These are phyloP conservation scores for Melanotaenia pygmaea DNA, from an alignment of 2,797 vertebrate species.

Conservation along the genomic window DNA sequence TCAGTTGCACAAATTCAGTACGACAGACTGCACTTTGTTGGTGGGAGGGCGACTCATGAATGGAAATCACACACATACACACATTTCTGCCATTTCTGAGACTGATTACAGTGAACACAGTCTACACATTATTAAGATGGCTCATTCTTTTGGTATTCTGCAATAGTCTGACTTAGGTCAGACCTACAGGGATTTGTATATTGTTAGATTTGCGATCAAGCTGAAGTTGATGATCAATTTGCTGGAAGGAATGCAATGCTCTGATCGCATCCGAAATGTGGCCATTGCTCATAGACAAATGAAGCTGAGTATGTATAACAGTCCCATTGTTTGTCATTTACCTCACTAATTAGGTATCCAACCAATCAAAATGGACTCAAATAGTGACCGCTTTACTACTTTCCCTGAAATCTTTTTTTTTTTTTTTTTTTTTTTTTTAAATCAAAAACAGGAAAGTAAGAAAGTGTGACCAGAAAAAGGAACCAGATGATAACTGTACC, in stretches of 20 bases:
- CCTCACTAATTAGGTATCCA: too few species aligned
- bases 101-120: constrained; percentile 31
- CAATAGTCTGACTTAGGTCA: constrained; percentile 31
- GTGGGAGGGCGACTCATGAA: constrained; percentile 40
- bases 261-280: constrained; percentile 11
- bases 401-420: too few species aligned
- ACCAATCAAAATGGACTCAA: neutral
- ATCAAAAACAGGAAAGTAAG: neutral
- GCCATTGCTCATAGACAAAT: constrained; percentile 8
- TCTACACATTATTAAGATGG: constrained; percentile 35
- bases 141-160: constrained; percentile 38
- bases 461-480: neutral
- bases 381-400: neutral
- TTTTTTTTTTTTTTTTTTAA: too few species aligned
- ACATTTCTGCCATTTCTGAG: constrained; percentile 25
- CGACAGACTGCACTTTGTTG: constrained; percentile 42
- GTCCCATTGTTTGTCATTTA: neutral
- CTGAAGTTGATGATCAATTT: constrained; percentile 64
- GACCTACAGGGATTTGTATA: constrained; percentile 49
- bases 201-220: constrained; percentile 41
- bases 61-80: constrained; percentile 17
- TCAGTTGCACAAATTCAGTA: constrained; percentile 34
- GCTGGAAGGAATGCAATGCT: constrained; percentile 51
- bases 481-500: constrained; percentile 75
- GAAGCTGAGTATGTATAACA: neutral